Percentiles rank a stretch among this genome's conserved stretches.
Conservation (phyloP, 92 coral and sea anemone species). For the Porites lobata region DNA sequence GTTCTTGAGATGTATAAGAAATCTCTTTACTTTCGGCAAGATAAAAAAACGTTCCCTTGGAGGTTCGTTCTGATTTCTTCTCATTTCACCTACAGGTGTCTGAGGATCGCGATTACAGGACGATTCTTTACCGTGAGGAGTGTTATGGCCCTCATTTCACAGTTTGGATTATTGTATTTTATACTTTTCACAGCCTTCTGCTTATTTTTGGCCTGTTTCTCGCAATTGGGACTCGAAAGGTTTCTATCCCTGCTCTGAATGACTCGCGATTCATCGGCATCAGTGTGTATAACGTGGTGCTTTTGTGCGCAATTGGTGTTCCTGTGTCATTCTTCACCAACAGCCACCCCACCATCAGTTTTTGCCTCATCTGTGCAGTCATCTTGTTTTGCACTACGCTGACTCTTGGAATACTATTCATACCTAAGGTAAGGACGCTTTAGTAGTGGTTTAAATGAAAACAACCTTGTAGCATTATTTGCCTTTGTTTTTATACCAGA, state of each 20-base stretch:
- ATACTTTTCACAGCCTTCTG: conserved; percentile 85
- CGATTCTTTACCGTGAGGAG: conserved; percentile 78
- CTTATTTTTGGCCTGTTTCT: conserved; percentile 87
- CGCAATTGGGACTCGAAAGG: conserved; percentile 89
- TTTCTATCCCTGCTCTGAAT: conserved; percentile 84
- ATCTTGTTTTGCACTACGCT: conserved; percentile 87
- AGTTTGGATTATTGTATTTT: conserved; percentile 80
- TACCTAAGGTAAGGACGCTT: conserved; percentile 78
- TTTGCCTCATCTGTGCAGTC: conserved; percentile 81
- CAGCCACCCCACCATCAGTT: conserved; percentile 79
- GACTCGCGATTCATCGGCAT: conserved; percentile 94
- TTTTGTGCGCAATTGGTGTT: conserved; percentile 87
- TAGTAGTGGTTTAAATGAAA: background rate
- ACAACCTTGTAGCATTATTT: no score
- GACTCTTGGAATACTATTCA: conserved; percentile 84
- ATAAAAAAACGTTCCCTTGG: background rate
- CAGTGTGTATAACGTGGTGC: conserved; percentile 90
- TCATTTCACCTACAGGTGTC: conserved; percentile 59
- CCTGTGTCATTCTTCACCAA: conserved; percentile 83
- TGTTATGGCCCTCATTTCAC: conserved; percentile 86
- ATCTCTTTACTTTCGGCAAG: background rate
- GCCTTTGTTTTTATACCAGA: no score
- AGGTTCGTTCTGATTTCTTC: background rate
- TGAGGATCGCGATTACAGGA: conserved; percentile 80
- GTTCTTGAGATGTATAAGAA: no score